A percentile compares a stretch with the other conserved stretches of the same genome.
Conservation (phyloP, 2,113 vertebrate species). For the Saguinus midas region DNA sequence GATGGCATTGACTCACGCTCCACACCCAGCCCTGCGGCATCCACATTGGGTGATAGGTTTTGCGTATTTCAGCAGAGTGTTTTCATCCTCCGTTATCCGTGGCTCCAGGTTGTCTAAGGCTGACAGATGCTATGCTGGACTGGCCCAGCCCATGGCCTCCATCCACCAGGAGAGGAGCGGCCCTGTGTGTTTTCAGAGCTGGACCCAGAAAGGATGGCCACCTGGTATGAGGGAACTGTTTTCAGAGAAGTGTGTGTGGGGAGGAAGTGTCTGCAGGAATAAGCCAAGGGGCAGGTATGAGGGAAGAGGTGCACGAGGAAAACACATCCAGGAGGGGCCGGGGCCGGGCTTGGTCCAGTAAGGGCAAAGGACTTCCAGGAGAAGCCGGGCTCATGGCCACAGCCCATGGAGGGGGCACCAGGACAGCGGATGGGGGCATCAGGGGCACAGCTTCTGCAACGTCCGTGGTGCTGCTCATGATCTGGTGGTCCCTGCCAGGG, state of each 20-base stretch:
- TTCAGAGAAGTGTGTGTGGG: neutral
- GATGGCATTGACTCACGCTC: accelerated
- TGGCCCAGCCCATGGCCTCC: too few relatives aligned
- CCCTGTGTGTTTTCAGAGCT: neutral
- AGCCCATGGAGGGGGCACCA: too few relatives aligned
- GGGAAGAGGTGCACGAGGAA: neutral
- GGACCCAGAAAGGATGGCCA: neutral
- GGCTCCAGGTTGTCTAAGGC: too few relatives aligned
- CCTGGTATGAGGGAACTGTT: accelerated
- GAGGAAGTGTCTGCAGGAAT: neutral
- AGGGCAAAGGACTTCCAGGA: accelerated
- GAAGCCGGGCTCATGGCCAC: accelerated
- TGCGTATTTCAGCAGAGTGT: neutral
- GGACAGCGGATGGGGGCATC: accelerated
- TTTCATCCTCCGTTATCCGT: neutral
- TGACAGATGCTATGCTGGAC: neutral
- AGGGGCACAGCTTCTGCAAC: neutral
- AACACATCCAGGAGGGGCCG: accelerated
- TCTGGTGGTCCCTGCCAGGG: too few relatives aligned
- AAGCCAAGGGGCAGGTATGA: neutral
- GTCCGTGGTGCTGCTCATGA: accelerated
- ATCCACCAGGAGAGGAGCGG: accelerated
- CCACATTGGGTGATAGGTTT: accelerated
- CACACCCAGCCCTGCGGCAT: neutral
- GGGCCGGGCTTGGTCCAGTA: too few relatives aligned